These are phyloP conservation scores for Gastracanthus pulcherrimus DNA, from an alignment of 2,888 invertebrate genomes.

Conservation along the genomic window DNA sequence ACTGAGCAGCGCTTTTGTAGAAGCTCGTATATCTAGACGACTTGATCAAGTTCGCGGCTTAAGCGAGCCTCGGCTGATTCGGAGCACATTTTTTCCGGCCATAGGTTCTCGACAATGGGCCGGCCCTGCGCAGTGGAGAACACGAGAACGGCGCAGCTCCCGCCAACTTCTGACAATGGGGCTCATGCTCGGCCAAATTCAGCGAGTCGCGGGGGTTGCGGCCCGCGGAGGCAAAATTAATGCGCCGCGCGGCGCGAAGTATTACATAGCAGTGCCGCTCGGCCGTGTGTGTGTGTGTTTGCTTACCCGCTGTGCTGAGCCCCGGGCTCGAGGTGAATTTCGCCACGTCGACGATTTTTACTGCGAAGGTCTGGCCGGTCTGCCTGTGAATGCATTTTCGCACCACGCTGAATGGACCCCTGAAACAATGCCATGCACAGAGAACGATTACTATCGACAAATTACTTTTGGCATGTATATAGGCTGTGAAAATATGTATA, in stretches of 20 bases:
- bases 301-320: constrained; percentile 94
- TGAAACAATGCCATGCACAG: constrained; percentile 76
- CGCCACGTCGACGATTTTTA: constrained; percentile 98
- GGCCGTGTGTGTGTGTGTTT: constrained; percentile 15
- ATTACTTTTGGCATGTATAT: no score
- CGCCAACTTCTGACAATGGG: no score
- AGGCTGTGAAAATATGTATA: no score
- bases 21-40: neutral
- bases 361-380: constrained; percentile 97
- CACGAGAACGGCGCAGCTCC: no score
- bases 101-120: no score
- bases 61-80: no score
- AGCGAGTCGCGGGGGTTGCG: neutral
- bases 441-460: neutral
- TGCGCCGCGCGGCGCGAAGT: constrained; percentile 41
- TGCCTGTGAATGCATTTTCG: constrained; percentile 96
- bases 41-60: neutral
- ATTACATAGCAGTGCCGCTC: constrained; percentile 62
- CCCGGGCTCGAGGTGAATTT: constrained; percentile 98
- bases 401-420: constrained; percentile 98
- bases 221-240: neutral
- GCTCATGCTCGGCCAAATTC: no score
- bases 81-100: no score
- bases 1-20: neutral
- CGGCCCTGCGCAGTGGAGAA: no score